phyloP scores from a whole-genome alignment of 2,113 vertebrate genomes.

The Balaeniceps rex region DNA sequence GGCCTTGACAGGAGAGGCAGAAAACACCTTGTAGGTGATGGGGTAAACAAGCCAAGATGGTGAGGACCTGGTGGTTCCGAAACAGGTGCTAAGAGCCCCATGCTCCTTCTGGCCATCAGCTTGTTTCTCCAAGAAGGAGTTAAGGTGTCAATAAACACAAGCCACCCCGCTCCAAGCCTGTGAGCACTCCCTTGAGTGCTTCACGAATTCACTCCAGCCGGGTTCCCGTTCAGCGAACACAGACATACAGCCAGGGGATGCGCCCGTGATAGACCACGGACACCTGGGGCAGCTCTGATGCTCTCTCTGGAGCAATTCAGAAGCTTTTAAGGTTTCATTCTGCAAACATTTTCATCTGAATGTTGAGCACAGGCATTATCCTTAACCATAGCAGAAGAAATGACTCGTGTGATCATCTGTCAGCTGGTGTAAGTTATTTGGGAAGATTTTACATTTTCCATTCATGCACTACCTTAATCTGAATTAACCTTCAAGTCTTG shows the following conservation, averaged over 20 bases:
- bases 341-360: background rate
- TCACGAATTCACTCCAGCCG: background rate
- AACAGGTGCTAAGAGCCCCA: background rate
- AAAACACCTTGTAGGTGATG: background rate
- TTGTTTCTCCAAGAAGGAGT: background rate
- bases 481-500: background rate
- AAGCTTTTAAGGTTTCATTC: background rate
- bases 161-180: background rate
- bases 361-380: background rate
- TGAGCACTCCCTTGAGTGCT: background rate
- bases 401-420: background rate
- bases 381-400: background rate
- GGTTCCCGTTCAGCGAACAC: background rate
- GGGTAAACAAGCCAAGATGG: background rate
- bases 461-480: background rate
- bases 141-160: background rate
- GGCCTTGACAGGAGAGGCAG: background rate
- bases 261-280: rapidly evolving
- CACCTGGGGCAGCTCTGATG: background rate
- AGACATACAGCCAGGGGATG: too few species aligned
- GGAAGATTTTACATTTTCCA: background rate
- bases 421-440: background rate
- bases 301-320: background rate
- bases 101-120: background rate
- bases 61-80: background rate